Evolutionary conservation across 2,113 vertebrate species (phyloP).

Genomic region (Leptobrachium ailaonicum): DNA sequence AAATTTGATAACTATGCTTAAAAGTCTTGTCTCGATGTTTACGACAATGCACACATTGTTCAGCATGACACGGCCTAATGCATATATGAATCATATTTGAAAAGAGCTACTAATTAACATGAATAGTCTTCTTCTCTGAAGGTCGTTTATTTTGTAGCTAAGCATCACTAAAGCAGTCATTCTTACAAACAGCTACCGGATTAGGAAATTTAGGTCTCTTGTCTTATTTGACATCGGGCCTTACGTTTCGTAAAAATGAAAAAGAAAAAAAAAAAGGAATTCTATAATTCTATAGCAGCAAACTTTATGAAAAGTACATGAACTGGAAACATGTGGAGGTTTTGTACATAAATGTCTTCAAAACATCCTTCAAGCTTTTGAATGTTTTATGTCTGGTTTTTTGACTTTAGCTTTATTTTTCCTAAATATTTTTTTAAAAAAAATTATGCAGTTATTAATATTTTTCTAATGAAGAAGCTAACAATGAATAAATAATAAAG

Average conservation of each 20-base stretch:
- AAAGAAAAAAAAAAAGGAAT: not conserved
- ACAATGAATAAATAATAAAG: too few species aligned
- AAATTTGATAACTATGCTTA: constrained; percentile 81
- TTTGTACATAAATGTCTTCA: not conserved
- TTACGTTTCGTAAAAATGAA: constrained; percentile 39
- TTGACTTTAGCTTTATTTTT: too few species aligned
- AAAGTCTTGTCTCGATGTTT: constrained; percentile 76
- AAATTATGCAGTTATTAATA: too few species aligned
- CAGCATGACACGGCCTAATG: constrained; percentile 81
- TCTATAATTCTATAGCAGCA: not conserved
- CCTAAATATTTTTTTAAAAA: too few species aligned
- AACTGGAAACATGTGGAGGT: not conserved
- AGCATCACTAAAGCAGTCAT: constrained; percentile 67
- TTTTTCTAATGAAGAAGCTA: too few species aligned
- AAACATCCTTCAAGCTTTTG: not conserved
- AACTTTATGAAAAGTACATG: constrained; percentile 16
- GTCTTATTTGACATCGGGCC: constrained; percentile 68
- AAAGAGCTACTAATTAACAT: constrained; percentile 94
- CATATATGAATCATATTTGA: constrained; percentile 83
- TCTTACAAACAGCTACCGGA: constrained; percentile 71
- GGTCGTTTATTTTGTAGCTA: constrained; percentile 76
- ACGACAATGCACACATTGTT: constrained; percentile 79
- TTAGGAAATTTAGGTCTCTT: constrained; percentile 72
- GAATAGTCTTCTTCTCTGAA: constrained; percentile 86
- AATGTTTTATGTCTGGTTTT: too few species aligned